These are phyloP conservation scores for Dolichoris vasculosae DNA, from an alignment of 1,140 invertebrate genomes.

Conservation along the genomic window DNA sequence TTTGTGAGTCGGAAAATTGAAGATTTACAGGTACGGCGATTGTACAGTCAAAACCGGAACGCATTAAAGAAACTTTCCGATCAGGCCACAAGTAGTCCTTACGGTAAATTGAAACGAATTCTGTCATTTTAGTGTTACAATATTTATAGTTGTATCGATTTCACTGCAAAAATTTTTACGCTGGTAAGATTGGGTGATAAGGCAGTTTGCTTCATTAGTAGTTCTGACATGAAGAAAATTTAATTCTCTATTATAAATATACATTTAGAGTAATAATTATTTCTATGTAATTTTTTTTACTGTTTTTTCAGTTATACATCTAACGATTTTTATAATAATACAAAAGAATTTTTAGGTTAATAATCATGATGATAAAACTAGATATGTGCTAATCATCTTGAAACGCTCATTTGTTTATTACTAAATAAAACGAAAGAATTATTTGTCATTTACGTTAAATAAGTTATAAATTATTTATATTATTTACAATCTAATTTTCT, in stretches of 20 bases:
- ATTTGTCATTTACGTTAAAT: not conserved
- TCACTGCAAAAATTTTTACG: not conserved
- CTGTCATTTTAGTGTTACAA: not conserved
- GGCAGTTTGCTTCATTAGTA: not conserved
- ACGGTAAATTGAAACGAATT: slow-evolving; percentile 28
- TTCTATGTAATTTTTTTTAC: not conserved
- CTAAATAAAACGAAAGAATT: not conserved
- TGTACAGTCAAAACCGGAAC: not conserved
- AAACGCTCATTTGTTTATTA: not conserved
- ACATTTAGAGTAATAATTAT: not conserved
- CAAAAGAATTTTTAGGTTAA: slow-evolving; percentile 3
- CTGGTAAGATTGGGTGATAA: not conserved
- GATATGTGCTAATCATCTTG: not conserved
- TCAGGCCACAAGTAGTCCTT: slow-evolving; percentile 44
- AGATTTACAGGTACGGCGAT: not conserved
- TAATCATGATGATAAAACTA: not conserved
- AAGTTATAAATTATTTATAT: not conserved
- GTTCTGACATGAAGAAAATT: not conserved
- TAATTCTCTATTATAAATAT: not conserved
- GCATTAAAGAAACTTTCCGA: not conserved
- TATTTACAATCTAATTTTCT: too few species aligned
- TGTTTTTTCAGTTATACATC: not conserved
- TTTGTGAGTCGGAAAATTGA: not conserved
- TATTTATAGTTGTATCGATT: not conserved
- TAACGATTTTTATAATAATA: not conserved